Conservation (phyloP, 2,113 vertebrate genomes). For the Rhynchomys soricoides region DNA sequence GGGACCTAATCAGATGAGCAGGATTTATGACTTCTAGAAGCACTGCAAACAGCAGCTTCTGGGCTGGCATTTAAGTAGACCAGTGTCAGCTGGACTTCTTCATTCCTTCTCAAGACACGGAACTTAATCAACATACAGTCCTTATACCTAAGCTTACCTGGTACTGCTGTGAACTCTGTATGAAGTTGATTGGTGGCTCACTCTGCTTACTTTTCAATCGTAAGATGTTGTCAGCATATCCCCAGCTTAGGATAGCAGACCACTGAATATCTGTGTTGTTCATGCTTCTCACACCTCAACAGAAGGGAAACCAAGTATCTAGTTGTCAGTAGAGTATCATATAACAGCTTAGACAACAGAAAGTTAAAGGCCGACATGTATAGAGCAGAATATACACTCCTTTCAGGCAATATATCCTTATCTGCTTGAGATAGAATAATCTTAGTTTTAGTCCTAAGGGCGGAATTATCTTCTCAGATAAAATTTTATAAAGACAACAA, state of each 20-base stretch:
- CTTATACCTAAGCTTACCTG: slow-evolving; percentile 86
- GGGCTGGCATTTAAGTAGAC: neutral
- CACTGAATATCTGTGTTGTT: slow-evolving; percentile 99
- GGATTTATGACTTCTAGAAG: neutral
- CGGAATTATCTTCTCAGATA: neutral
- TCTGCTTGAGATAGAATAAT: neutral
- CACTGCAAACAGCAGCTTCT: neutral
- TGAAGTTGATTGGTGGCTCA: slow-evolving; percentile 97
- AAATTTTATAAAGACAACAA: neutral
- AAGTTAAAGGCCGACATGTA: neutral
- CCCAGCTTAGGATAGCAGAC: slow-evolving; percentile 99
- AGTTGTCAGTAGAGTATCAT: rapidly evolving
- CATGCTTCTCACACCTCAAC: slow-evolving; percentile 97
- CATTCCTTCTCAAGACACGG: neutral
- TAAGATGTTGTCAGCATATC: slow-evolving; percentile 96
- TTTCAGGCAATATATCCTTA: neutral
- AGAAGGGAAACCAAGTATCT: neutral
- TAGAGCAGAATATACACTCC: neutral
- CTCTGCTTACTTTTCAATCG: slow-evolving; percentile 98
- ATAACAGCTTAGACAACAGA: neutral
- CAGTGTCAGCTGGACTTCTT: neutral
- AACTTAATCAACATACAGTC: neutral
- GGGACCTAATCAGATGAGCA: rapidly evolving
- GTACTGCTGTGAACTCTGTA: slow-evolving; percentile 96
- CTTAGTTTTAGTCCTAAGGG: neutral